A percentile compares a stretch with the other conserved stretches of the same genome.
Evolutionary conservation across 2,113 vertebrate genomes (phyloP).

Genomic region (Vimba vimba): DNA sequence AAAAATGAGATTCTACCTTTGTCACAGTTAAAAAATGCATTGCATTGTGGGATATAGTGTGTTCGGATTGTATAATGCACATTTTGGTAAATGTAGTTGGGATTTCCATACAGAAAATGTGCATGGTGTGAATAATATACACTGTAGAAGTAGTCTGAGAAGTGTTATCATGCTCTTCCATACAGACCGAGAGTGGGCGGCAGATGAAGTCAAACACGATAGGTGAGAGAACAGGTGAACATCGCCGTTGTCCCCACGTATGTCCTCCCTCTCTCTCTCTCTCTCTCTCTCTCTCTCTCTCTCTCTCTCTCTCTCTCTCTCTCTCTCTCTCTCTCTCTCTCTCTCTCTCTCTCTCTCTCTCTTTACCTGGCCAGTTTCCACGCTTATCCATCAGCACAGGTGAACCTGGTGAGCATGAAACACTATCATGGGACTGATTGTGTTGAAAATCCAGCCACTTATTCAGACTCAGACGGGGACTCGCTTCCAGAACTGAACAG

Average conservation of each 20-base stretch:
- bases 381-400: constrained; percentile 46
- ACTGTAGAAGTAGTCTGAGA: background rate
- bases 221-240: background rate
- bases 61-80: background rate
- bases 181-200: background rate
- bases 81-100: background rate
- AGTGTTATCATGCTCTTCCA: background rate
- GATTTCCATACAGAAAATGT: background rate
- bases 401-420: constrained; percentile 50
- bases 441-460: constrained; percentile 50
- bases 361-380: constrained; percentile 55
- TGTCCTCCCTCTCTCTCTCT: background rate
- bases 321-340: constrained; percentile 58
- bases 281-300: constrained; percentile 58
- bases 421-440: constrained; percentile 48
- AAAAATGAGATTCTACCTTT: background rate
- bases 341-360: background rate
- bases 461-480: constrained; percentile 24
- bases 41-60: background rate
- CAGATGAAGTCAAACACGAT: background rate
- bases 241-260: background rate
- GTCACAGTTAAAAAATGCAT: background rate
- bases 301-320: background rate
- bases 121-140: background rate
- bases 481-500: constrained; percentile 9